These are phyloP conservation scores for Gymnothorax javanicus DNA, from an alignment of 2,797 vertebrate species.

Conservation along the genomic window DNA sequence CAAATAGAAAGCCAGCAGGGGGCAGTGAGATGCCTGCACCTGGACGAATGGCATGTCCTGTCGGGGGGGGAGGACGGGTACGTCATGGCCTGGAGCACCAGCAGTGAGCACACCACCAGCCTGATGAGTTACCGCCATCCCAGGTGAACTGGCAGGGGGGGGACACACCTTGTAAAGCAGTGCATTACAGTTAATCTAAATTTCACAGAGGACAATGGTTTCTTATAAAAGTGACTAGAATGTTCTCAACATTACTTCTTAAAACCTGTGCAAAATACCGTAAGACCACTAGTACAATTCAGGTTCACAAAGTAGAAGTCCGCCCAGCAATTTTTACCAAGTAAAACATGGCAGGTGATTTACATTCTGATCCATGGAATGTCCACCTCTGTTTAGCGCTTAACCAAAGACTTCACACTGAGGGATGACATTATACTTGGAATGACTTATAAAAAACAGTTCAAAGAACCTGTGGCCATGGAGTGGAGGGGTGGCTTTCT, in stretches of 20 bases:
- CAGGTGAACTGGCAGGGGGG: constrained; percentile 65
- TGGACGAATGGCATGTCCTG: constrained; percentile 83
- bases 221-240: background rate
- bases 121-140: constrained; percentile 82
- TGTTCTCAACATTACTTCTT: no score
- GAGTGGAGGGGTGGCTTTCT: background rate
- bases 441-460: no score
- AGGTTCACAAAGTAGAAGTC: no score
- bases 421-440: no score
- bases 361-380: no score
- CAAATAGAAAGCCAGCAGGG: constrained; percentile 75
- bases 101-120: constrained; percentile 65
- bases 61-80: constrained; percentile 76
- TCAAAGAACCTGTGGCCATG: background rate
- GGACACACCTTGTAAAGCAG: background rate
- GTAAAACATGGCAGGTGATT: no score
- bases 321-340: no score
- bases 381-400: no score
- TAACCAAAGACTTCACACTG: no score
- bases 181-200: background rate
- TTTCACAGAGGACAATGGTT: background rate
- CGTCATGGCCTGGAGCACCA: constrained; percentile 84
- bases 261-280: no score
- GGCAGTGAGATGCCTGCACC: constrained; percentile 78
- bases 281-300: no score